Evolutionary conservation across 2,113 vertebrate genomes (phyloP).

Genomic region (Sialia sialis): DNA sequence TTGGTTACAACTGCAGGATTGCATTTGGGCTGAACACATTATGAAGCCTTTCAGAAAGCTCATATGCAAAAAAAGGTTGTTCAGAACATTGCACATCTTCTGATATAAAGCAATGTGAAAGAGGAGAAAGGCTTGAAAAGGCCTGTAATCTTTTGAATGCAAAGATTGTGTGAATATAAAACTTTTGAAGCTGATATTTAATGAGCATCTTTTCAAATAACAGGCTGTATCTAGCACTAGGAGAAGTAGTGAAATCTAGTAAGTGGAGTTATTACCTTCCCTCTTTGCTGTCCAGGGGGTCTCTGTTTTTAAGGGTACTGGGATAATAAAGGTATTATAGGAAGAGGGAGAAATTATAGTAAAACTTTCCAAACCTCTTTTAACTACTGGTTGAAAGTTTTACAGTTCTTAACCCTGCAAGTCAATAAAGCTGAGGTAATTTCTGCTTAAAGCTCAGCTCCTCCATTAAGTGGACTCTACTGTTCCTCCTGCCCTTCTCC

Average conservation of each 20-base stretch:
- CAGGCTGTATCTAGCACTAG: background rate
- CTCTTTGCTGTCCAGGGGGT: background rate
- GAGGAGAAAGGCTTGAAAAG: background rate
- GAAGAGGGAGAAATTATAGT: background rate
- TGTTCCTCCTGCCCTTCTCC: background rate
- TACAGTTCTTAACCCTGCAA: background rate
- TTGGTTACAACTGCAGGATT: constrained; percentile 5
- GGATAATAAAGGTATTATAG: background rate
- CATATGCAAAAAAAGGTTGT: background rate
- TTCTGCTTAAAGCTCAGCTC: background rate
- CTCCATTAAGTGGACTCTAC: background rate
- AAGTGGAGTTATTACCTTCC: background rate
- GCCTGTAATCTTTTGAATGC: background rate
- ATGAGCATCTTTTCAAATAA: background rate
- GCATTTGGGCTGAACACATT: background rate
- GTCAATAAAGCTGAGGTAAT: background rate
- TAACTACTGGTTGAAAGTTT: background rate
- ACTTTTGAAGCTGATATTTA: background rate
- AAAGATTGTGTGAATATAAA: background rate
- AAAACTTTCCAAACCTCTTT: background rate
- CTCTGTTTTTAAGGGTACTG: background rate
- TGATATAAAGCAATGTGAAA: background rate
- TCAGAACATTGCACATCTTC: background rate
- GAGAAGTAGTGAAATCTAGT: background rate
- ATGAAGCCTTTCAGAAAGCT: background rate